Conservation (phyloP, 1,140 invertebrate genomes). For the Hermatobates lingyangjiaoensis region DNA sequence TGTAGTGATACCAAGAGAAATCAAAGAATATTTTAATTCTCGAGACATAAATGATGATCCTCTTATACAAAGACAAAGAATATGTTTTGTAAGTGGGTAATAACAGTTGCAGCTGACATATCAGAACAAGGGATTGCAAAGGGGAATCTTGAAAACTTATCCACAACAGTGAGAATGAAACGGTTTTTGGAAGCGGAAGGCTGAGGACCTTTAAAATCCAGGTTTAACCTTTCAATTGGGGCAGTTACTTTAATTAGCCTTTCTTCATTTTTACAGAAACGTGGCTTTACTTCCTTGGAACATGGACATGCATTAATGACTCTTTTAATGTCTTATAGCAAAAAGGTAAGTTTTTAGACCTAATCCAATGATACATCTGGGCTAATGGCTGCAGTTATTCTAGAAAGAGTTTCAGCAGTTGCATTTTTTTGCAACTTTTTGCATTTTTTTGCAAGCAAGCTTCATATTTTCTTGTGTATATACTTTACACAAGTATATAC, state of each 20-base stretch:
- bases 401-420: constrained; percentile 14
- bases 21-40: constrained; percentile 12
- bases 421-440: neutral
- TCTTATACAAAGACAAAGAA: constrained; percentile 2
- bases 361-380: neutral
- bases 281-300: neutral
- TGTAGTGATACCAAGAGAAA: constrained; percentile 9
- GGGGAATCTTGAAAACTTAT: constrained; percentile 20
- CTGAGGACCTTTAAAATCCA: constrained; percentile 20
- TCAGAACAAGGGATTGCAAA: constrained; percentile 17
- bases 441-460: neutral
- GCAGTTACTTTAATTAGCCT: constrained; percentile 16
- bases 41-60: constrained; percentile 15
- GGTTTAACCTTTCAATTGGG: constrained; percentile 16
- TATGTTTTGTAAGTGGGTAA: neutral
- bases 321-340: neutral
- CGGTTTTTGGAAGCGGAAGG: constrained; percentile 14
- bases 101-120: constrained; percentile 7
- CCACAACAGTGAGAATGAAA: constrained; percentile 18
- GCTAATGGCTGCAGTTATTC: neutral
- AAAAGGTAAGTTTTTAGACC: neutral
- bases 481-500: neutral
- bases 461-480: neutral
- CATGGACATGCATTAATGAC: neutral
- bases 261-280: neutral